Conservation (phyloP, 2,888 invertebrate genomes). For the Halictus ligatus region DNA sequence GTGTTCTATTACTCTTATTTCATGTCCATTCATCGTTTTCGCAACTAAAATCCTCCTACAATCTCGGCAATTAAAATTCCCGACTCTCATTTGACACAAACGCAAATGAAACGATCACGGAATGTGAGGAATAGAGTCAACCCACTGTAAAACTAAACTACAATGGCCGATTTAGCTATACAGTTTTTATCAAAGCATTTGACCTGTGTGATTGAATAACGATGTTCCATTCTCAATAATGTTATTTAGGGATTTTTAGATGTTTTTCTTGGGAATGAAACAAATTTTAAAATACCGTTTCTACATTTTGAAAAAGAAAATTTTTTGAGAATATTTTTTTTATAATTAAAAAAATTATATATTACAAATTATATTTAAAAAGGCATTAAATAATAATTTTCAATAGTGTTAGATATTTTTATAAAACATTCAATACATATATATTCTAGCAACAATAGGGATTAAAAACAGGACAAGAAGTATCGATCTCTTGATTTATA, state of each 20-base stretch:
- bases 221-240: background rate
- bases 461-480: no score
- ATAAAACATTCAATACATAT: no score
- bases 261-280: background rate
- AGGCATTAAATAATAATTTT: no score
- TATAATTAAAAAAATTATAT: no score
- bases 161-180: background rate
- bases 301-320: no score
- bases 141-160: background rate
- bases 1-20: background rate
- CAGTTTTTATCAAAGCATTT: background rate
- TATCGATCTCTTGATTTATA: no score
- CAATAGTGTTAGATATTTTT: no score
- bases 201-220: background rate
- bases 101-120: background rate
- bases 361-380: no score
- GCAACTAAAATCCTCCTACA: background rate
- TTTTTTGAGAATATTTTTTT: no score
- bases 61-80: background rate
- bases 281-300: background rate
- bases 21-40: background rate
- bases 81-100: background rate
- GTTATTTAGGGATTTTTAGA: background rate
- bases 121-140: background rate
- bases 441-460: no score